phyloP scores from a whole-genome alignment of 2,797 vertebrate species.

The Sebastolobus alascanus region DNA sequence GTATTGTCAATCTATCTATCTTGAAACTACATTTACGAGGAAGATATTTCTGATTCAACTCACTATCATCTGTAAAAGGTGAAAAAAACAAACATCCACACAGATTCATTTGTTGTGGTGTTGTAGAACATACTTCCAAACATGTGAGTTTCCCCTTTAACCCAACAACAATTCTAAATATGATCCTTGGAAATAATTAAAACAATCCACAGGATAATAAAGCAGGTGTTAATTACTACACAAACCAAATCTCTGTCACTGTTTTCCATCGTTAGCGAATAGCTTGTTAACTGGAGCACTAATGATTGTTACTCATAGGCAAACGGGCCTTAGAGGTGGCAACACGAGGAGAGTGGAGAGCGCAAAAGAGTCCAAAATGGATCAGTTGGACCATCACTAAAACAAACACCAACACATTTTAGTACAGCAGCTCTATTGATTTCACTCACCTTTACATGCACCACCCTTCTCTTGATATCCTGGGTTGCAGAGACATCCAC shows the following conservation, averaged over 20 bases:
- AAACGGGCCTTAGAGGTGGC: conserved; percentile 10
- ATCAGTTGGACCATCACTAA: conserved; percentile 2
- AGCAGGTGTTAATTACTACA: conserved; percentile 9
- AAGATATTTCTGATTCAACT: not conserved
- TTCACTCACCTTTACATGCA: conserved; percentile 93
- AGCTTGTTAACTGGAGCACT: conserved; percentile 14
- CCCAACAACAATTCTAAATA: not conserved
- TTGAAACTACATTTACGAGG: too few species aligned
- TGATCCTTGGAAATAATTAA: not conserved
- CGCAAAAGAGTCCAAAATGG: not conserved
- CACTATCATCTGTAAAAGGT: not conserved
- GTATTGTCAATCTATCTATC: too few species aligned
- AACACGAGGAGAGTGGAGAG: not conserved
- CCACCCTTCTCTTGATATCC: conserved; percentile 93
- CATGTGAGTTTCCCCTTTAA: not conserved
- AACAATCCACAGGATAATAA: conserved; percentile 10
- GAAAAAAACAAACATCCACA: not conserved
- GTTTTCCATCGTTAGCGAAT: conserved; percentile 22
- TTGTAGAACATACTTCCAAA: not conserved
- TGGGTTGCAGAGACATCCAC: conserved; percentile 94
- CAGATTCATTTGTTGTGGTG: not conserved
- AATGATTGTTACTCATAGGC: conserved; percentile 24
- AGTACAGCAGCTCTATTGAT: not conserved
- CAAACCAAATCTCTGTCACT: conserved; percentile 12
- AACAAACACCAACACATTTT: not conserved